A percentile compares a stretch with the other conserved stretches of the same genome.
These are phyloP conservation scores for Sinelater perroti DNA, from an alignment of 2,888 invertebrate species.

Conservation along the genomic window DNA sequence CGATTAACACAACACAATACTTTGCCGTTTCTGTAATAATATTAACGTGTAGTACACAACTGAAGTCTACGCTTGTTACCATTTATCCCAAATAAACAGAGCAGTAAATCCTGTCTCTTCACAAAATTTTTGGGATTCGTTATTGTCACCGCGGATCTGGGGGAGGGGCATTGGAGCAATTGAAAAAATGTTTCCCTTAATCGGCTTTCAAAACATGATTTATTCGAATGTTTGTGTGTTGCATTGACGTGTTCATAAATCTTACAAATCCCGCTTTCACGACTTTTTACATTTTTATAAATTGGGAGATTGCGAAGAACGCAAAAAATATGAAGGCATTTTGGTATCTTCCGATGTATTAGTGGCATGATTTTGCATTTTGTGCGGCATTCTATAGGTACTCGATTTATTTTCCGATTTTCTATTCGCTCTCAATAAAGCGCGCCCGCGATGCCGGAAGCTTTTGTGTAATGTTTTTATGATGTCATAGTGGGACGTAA, in stretches of 20 bases:
- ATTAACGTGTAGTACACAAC: too few relatives aligned
- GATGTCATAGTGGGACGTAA: too few relatives aligned
- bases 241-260: slow-evolving; percentile 49
- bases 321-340: slow-evolving; percentile 24
- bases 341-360: slow-evolving; percentile 28
- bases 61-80: neutral
- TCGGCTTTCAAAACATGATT: slow-evolving; percentile 49
- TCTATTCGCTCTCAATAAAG: too few relatives aligned
- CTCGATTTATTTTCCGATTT: slow-evolving; percentile 11
- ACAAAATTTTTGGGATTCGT: slow-evolving; percentile 15
- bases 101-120: neutral
- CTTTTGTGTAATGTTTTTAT: too few relatives aligned
- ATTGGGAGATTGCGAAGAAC: slow-evolving; percentile 27
- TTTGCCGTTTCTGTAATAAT: too few relatives aligned
- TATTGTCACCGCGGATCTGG: slow-evolving; percentile 5
- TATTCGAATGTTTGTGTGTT: slow-evolving; percentile 50
- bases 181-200: slow-evolving; percentile 39
- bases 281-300: slow-evolving; percentile 36
- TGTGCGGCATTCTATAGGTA: slow-evolving; percentile 10
- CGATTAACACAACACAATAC: too few relatives aligned
- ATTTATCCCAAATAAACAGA: neutral
- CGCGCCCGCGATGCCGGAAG: too few relatives aligned
- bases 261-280: slow-evolving; percentile 43
- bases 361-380: slow-evolving; percentile 24
- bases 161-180: slow-evolving; percentile 23